Evolutionary conservation across 2,888 invertebrate genomes (phyloP).

Genomic region (Drosophila kanekoi): DNA sequence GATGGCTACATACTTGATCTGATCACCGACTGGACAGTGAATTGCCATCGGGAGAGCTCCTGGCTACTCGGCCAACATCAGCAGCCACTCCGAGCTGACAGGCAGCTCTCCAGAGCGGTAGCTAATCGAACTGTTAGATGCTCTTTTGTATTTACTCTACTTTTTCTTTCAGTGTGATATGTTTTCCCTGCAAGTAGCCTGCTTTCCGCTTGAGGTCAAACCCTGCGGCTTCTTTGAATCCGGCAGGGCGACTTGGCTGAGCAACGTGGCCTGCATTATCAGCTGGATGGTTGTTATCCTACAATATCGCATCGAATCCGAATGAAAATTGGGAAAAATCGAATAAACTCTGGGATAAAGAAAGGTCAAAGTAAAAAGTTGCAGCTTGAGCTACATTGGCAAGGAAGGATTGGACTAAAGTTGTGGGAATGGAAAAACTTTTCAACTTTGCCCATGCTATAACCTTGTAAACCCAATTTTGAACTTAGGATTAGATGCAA

Average conservation of each 20-base stretch:
- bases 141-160: neutral
- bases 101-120: constrained; percentile 26
- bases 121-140: rapidly evolving
- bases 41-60: constrained; percentile 16
- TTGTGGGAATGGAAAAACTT: no score
- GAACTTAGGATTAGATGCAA: no score
- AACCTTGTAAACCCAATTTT: no score
- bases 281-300: constrained; percentile 43
- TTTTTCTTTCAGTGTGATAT: constrained; percentile 48
- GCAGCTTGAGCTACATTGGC: no score
- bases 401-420: no score
- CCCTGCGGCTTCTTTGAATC: constrained; percentile 29
- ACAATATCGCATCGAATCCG: constrained; percentile 25
- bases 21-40: constrained; percentile 14
- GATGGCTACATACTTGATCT: constrained; percentile 32
- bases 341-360: no score
- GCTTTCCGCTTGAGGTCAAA: constrained; percentile 21
- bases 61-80: constrained; percentile 1
- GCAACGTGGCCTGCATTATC: constrained; percentile 24
- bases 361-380: no score
- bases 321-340: neutral
- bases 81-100: neutral
- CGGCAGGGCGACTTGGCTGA: constrained; percentile 39
- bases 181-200: constrained; percentile 36
- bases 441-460: no score